Evolutionary conservation across 2,113 vertebrate genomes (phyloP).

Genomic region (Meriones unguiculatus): DNA sequence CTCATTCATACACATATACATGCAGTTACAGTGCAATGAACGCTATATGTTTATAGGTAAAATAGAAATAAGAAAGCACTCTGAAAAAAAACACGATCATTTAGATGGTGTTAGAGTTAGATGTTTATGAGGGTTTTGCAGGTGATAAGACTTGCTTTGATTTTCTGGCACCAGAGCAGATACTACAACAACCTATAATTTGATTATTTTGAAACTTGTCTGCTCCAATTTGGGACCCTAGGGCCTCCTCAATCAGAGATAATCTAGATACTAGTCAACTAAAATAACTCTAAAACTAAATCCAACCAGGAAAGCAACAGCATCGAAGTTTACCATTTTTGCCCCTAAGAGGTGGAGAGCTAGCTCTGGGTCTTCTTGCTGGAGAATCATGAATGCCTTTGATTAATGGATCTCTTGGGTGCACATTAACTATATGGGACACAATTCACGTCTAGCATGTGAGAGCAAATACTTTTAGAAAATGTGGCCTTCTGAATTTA

Average conservation of each 20-base stretch:
- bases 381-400: not conserved
- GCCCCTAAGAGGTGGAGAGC: not conserved
- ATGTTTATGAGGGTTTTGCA: not conserved
- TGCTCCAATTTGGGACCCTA: too few species aligned
- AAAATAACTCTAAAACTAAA: not conserved
- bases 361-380: not conserved
- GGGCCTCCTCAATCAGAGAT: too few species aligned
- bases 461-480: not conserved
- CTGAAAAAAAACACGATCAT: not conserved
- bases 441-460: not conserved
- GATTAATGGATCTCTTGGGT: not conserved
- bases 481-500: not conserved
- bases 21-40: not conserved
- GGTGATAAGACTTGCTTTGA: not conserved
- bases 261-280: too few species aligned
- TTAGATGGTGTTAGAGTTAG: not conserved
- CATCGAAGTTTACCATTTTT: too few species aligned
- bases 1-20: not conserved
- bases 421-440: not conserved
- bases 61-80: not conserved
- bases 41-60: not conserved
- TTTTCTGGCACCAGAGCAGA: not conserved
- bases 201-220: not conserved
- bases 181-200: too few species aligned
- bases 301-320: not conserved